Base-by-base conservation (phyloP, 2,113 vertebrate genomes). In the Melierax canorus region DNA sequence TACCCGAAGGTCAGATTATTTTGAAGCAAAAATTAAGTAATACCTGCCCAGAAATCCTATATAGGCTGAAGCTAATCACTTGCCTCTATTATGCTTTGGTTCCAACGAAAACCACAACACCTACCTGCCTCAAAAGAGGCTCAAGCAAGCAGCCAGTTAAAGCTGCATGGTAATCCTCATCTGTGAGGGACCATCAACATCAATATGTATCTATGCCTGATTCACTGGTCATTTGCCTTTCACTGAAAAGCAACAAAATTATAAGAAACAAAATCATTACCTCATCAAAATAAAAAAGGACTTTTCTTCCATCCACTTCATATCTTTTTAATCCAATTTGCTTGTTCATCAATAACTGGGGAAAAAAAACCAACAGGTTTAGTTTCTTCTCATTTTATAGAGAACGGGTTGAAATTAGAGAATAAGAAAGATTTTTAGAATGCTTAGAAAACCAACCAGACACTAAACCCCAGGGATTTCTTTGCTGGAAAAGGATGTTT, bases 201-300 rank as follows among this genome's bases (percentile, higher is more conserved):
- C 74, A 87, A 3, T 0, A 32, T 29, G 29, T 6, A 24, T 8
- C 58, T 53, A 8, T 15, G 22, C 27, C 67, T 29, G 29, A 45
- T 12, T 53, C 39, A 24, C 24, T 18, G 13, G 2, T 32, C 23
- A 24, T 64, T 34, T 68, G 45, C 46, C 41, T 75, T 29, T 29
- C 43, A 45, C 1, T 56, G 63, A 81, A 87, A 84, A 30, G 15
- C 24, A 75, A 68, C 7, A 12, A 8, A 71, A 77, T 38, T 38
- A 10, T 3, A 43, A 53, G 48, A 66, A 92, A 58, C 6, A 68
- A 60, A 76, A 29, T 29, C 53, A 29, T 96, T 97, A 99, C 99
- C 98, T 99, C 99, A 56, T 99, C 99, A 94, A 99, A 99, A 97
- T 99, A 99, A 98, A 99, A 99, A 27, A 99, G 97, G 22, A 99